Conservation (phyloP, 1,140 invertebrate species). For the Chelonus insularis region DNA sequence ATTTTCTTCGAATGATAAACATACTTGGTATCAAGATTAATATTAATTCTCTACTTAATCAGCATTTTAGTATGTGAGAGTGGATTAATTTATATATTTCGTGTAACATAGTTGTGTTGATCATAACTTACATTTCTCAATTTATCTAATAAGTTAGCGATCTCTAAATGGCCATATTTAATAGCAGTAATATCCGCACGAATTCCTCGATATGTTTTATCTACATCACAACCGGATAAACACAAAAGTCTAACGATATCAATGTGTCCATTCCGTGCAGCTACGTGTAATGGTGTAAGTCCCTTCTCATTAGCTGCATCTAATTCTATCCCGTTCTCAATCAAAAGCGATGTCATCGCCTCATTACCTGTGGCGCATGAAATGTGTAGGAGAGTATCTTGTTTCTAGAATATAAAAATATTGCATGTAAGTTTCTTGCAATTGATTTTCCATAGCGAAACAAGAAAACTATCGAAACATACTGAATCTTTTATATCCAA, state of each 20-base stretch:
- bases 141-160: constrained; percentile 73
- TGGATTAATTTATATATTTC: too few relatives aligned
- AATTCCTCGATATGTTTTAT: constrained; percentile 71
- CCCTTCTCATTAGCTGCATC: constrained; percentile 72
- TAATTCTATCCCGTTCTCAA: constrained; percentile 74
- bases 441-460: too few relatives aligned
- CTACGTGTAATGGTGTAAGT: constrained; percentile 74
- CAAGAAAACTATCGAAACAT: too few relatives aligned
- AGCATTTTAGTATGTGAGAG: too few relatives aligned
- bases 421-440: too few relatives aligned
- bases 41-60: too few relatives aligned
- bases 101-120: too few relatives aligned
- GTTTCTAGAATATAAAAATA: constrained; percentile 63
- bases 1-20: too few relatives aligned
- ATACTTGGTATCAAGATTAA: too few relatives aligned
- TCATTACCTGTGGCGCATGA: constrained; percentile 71
- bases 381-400: constrained; percentile 77
- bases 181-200: constrained; percentile 81
- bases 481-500: constrained; percentile 72
- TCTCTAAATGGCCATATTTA: constrained; percentile 76
- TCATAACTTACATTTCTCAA: constrained; percentile 69
- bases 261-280: constrained; percentile 73
- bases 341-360: constrained; percentile 72
- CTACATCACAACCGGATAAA: constrained; percentile 72
- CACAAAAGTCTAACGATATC: constrained; percentile 77